Conservation (phyloP, 2,797 vertebrate genomes). For the Pseudochromis fuscus region DNA sequence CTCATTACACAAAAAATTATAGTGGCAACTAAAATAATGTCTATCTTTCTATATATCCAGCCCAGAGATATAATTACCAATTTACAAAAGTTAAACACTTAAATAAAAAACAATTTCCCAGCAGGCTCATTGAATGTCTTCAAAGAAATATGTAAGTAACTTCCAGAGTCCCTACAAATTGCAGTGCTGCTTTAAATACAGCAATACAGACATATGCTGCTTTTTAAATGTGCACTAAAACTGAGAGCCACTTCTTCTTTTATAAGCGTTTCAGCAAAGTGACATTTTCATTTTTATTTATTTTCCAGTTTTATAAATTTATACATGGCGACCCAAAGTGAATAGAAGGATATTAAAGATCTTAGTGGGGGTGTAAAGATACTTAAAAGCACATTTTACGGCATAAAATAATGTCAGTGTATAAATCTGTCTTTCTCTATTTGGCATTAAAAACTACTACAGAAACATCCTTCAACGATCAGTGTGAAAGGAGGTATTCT, state of each 20-base stretch:
- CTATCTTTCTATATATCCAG: not conserved
- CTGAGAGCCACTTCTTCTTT: not conserved
- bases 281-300: no score
- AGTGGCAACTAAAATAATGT: not conserved
- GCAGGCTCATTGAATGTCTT: no score
- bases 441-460: constrained; percentile 1
- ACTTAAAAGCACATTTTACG: not conserved
- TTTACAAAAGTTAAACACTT: not conserved
- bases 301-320: no score
- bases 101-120: no score
- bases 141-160: constrained; percentile 4
- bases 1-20: constrained; percentile 7
- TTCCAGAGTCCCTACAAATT: constrained; percentile 11
- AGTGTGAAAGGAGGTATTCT: constrained; percentile 1
- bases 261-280: no score
- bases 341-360: not conserved
- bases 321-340: not conserved
- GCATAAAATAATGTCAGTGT: not conserved
- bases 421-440: not conserved
- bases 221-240: not conserved
- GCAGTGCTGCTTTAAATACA: not conserved
- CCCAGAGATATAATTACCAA: not conserved
- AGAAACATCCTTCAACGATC: not conserved
- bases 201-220: not conserved
- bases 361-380: not conserved